phyloP scores from a whole-genome alignment of 2,888 invertebrate species.

The Escarpia spicata region DNA sequence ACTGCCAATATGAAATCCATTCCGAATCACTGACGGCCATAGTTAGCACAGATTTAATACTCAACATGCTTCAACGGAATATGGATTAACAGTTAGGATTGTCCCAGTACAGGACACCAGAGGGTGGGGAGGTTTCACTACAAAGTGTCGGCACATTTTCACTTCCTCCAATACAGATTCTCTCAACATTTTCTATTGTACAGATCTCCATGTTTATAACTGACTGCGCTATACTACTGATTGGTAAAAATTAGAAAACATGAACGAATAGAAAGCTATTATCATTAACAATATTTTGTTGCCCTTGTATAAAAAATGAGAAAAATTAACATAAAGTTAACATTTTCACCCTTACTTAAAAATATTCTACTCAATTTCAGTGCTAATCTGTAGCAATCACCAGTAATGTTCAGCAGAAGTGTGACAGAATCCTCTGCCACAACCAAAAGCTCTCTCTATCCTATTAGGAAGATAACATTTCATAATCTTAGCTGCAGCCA shows the following conservation, averaged over 20 bases:
- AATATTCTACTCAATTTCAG: not conserved
- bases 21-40: not conserved
- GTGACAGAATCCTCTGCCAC: not conserved
- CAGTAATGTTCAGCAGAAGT: not conserved
- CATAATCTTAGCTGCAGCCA: not conserved
- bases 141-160: constrained; percentile 5
- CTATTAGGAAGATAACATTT: not conserved
- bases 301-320: too few species aligned
- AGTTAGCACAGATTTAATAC: not conserved
- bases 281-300: too few species aligned
- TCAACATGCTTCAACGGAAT: not conserved
- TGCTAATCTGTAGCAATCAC: not conserved
- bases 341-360: not conserved
- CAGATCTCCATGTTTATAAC: not conserved
- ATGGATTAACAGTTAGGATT: not conserved
- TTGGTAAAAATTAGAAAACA: not conserved
- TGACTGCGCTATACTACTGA: not conserved
- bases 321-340: too few species aligned
- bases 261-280: not conserved
- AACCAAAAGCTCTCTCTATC: not conserved
- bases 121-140: not conserved
- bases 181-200: not conserved
- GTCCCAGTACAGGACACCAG: not conserved
- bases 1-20: not conserved
- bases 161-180: not conserved